phyloP scores from a whole-genome alignment of 2,113 vertebrate species.

The Lasiurus cinereus region DNA sequence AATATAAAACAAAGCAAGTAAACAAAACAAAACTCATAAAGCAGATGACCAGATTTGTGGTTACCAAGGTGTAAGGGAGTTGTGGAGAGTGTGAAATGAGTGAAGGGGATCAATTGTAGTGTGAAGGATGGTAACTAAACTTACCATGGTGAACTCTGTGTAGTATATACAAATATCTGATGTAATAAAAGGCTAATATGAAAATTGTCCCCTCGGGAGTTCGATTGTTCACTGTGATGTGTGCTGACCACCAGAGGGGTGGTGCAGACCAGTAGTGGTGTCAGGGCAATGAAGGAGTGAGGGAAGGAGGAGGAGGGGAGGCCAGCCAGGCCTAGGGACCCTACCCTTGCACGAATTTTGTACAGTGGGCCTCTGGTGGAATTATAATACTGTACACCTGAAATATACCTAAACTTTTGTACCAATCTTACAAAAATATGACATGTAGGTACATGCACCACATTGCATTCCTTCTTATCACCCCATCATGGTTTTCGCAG shows the following conservation, averaged over 20 bases:
- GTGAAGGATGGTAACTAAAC: background rate
- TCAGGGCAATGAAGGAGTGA: too few relatives aligned
- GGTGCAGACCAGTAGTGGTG: too few relatives aligned
- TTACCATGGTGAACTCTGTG: background rate
- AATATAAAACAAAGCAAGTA: background rate
- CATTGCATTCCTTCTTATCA: fast-evolving
- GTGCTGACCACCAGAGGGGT: too few relatives aligned
- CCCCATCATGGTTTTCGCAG: background rate
- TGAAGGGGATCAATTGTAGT: background rate
- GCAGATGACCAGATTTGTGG: background rate
- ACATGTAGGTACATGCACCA: fast-evolving
- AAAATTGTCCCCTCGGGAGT: too few relatives aligned
- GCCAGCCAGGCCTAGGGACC: too few relatives aligned
- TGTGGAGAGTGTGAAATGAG: background rate
- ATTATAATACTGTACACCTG: background rate
- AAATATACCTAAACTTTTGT: background rate
- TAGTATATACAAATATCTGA: background rate
- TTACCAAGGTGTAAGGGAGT: background rate
- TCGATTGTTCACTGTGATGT: too few relatives aligned
- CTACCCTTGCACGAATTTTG: too few relatives aligned
- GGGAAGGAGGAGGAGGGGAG: too few relatives aligned
- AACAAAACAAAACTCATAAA: background rate
- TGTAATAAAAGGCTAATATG: too few relatives aligned
- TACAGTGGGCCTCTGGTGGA: background rate
- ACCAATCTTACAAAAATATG: background rate